Evolutionary conservation across 2,888 invertebrate genomes (phyloP).

Genomic region (Lasius platythorax): DNA sequence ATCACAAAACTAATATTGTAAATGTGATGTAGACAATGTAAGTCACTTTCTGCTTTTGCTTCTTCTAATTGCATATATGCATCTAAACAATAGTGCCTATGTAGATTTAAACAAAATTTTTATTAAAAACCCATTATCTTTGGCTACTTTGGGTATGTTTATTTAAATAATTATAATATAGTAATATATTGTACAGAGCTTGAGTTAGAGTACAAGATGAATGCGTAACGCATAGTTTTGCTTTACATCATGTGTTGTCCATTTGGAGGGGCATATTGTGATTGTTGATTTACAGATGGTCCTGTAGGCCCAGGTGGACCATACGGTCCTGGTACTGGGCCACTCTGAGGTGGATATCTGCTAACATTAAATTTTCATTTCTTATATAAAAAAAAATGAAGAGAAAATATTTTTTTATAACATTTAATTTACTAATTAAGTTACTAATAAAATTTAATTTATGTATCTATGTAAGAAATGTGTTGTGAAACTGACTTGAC

Average conservation of each 20-base stretch:
- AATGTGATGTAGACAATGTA: constrained; percentile 38
- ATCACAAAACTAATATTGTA: constrained; percentile 24
- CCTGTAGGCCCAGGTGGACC: constrained; percentile 78
- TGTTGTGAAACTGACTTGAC: not conserved
- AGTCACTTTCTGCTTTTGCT: constrained; percentile 47
- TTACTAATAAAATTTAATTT: not conserved
- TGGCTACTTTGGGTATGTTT: constrained; percentile 79
- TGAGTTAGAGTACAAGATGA: constrained; percentile 77
- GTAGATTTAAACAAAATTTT: constrained; percentile 67
- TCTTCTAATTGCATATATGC: constrained; percentile 23
- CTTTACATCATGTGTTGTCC: constrained; percentile 84
- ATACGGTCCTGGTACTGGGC: constrained; percentile 77
- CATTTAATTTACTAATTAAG: not conserved
- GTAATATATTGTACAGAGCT: constrained; percentile 79
- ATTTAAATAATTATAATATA: constrained; percentile 80
- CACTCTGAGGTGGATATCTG: constrained; percentile 81
- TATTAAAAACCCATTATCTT: constrained; percentile 79
- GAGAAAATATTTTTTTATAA: constrained; percentile 2
- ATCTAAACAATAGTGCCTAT: constrained; percentile 16
- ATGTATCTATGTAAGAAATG: constrained; percentile 2
- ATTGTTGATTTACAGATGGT: constrained; percentile 78
- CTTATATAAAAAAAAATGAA: not conserved
- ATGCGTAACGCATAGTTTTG: constrained; percentile 60
- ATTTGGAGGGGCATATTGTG: constrained; percentile 82
- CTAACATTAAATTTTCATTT: constrained; percentile 51